Base-by-base conservation (phyloP, 2,797 vertebrate species). In the Smutsia gigantea region DNA sequence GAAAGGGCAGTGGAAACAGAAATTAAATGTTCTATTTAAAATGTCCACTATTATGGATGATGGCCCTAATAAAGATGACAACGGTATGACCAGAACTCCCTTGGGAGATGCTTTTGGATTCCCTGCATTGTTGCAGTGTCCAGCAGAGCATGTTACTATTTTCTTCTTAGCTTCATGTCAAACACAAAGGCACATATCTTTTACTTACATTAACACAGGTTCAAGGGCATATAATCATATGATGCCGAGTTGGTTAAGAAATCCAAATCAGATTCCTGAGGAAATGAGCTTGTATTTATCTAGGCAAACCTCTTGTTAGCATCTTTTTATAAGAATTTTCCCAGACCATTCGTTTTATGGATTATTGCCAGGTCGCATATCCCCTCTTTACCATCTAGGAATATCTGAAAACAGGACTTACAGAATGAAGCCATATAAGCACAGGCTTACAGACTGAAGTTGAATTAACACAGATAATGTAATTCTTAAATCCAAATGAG, bases 11-110 rank as follows among this genome's bases (percentile, higher is more conserved):
- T n/a, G 29, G 79, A 5, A 81, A 74, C 10, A 55, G 29, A 89
- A 89, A 88, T 57, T 79, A 21, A 69, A 14, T 61, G 89, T 95
- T 95, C 85, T 87, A 55, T 96, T 82, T 39, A 83, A 34, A 49
- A 72, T 46, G 46, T 46, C 46, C 46, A 46, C 10, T 68, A 51
- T 94, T 31, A 78, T 74, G 49, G 39, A 89, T 92, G 61, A 75
- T 39, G 6, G 79, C 7, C 29, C 46, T 23, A 55, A 39, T 25
- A 84, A 92, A 94, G 61, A 31, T 3, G 64, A 87, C 39, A 64
- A 68, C 23, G 14, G 7, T 17, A 94, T 34, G 63, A 55, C 21
- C 61, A 89, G 25, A 31, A 8, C 46, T 90, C 49, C 95, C 57
- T 37, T 63, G n/a, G 37, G 66, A 68, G 17, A 89, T 49, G 51